phyloP scores from a whole-genome alignment of 1,140 invertebrate species.

The Megalonaias nervosa region DNA sequence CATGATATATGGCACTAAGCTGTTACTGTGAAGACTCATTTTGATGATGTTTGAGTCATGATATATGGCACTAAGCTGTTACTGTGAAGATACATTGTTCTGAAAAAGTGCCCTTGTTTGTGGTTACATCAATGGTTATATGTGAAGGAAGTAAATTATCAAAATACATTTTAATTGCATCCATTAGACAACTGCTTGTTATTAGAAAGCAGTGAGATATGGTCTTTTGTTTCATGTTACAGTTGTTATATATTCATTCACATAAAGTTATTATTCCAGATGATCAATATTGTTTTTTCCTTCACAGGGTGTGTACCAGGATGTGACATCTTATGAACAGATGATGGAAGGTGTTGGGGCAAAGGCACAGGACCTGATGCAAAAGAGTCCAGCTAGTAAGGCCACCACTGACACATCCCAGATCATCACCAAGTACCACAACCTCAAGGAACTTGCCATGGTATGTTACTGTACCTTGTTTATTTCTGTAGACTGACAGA shows the following conservation, averaged over 20 bases:
- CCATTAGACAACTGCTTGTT: no score
- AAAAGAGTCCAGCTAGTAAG: constrained; percentile 86
- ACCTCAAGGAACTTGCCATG: constrained; percentile 81
- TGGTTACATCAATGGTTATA: background rate
- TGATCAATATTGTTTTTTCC: background rate
- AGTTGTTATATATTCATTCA: constrained; percentile 1
- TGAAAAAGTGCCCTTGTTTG: no score
- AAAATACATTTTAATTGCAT: background rate
- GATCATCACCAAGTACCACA: constrained; percentile 86
- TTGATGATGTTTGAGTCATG: no score
- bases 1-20: no score
- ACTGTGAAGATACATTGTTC: no score
- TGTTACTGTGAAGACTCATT: no score
- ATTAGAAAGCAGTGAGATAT: background rate
- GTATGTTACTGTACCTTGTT: constrained; percentile 57
- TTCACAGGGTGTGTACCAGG: constrained; percentile 83
- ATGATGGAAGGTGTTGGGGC: constrained; percentile 91
- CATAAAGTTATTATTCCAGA: background rate
- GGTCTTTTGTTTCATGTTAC: background rate
- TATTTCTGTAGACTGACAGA: no score
- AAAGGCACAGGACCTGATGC: constrained; percentile 91
- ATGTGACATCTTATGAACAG: constrained; percentile 91
- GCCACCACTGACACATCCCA: constrained; percentile 87
- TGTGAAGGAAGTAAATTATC: background rate
- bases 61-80: no score